Conservation (phyloP, 2,113 vertebrate species). For the Leptocoma aspasia region DNA sequence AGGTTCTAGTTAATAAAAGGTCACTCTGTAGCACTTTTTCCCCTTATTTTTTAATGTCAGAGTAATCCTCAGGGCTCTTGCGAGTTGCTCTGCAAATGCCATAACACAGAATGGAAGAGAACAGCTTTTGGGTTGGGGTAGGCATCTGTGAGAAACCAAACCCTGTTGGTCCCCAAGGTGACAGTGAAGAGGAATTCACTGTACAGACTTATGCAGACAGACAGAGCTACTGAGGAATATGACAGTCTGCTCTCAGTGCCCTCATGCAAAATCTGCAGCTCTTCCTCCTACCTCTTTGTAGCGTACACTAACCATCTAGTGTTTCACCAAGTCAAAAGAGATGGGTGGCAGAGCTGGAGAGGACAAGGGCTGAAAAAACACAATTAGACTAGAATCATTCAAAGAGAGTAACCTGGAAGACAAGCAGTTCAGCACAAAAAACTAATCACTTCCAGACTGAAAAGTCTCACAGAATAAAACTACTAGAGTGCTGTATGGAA, state of each 20-base stretch:
- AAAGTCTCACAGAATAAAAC: not conserved
- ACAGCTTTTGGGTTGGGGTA: not conserved
- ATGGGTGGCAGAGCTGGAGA: not conserved
- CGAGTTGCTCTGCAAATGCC: not conserved
- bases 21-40: not conserved
- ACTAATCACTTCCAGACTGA: not conserved
- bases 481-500: not conserved
- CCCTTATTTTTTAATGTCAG: constrained; percentile 44
- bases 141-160: not conserved
- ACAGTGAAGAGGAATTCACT: not conserved
- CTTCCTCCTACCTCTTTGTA: not conserved
- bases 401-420: not conserved
- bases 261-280: fast-evolving
- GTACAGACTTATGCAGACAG: not conserved
- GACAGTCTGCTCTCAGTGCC: not conserved
- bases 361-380: not conserved
- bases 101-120: not conserved
- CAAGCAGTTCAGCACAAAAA: not conserved
- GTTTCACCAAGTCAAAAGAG: not conserved
- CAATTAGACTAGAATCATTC: not conserved
- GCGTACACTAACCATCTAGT: fast-evolving
- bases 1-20: constrained; percentile 43
- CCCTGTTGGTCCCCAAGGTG: not conserved
- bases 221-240: not conserved
- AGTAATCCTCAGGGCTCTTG: not conserved